Percentiles rank a stretch among this genome's conserved stretches.
Conservation (phyloP, 2,113 vertebrate species). For the Puffinus mauretanicus region DNA sequence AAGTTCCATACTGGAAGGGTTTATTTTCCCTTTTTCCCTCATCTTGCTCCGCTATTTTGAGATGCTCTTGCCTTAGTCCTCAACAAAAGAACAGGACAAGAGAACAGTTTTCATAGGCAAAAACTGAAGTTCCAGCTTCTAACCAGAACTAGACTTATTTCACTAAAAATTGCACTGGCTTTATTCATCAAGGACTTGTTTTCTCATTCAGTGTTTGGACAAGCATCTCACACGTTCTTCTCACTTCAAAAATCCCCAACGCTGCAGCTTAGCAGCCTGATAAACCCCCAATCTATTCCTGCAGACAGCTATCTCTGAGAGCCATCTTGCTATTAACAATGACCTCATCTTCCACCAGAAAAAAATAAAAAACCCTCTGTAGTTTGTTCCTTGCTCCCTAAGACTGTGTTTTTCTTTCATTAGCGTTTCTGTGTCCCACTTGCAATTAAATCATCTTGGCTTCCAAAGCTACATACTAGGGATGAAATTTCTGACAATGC, state of each 20-base stretch:
- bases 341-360: background rate
- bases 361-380: background rate
- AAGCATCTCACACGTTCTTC: background rate
- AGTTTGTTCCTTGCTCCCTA: background rate
- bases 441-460: background rate
- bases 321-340: background rate
- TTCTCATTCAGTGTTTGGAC: background rate
- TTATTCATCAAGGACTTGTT: background rate
- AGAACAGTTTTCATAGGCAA: background rate
- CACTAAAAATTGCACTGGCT: background rate
- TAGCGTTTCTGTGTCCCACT: background rate
- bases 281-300: background rate
- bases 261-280: background rate
- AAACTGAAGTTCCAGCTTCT: background rate
- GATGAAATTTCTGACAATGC: background rate
- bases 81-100: background rate
- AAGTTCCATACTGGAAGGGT: background rate
- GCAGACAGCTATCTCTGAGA: background rate
- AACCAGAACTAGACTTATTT: background rate
- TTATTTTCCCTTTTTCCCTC: background rate
- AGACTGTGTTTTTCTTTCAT: background rate
- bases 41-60: background rate
- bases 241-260: background rate
- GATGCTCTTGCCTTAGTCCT: background rate
- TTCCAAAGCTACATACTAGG: background rate